phyloP scores from a whole-genome alignment of 1,140 invertebrate species.

The Lithobius niger region DNA sequence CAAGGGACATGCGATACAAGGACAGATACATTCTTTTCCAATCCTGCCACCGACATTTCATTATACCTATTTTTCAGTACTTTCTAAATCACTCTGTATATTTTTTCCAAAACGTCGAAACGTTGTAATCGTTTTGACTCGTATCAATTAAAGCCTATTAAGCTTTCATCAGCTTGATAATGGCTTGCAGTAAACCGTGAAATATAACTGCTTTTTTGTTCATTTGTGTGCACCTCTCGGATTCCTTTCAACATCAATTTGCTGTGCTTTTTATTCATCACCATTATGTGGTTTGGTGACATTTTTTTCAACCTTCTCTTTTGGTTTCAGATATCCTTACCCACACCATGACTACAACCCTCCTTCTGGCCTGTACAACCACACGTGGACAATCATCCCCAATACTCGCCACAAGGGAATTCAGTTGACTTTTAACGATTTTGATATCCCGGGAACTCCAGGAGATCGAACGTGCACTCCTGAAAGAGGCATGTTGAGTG shows the following conservation, averaged over 20 bases:
- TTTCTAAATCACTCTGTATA: too few relatives aligned
- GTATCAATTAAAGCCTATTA: not conserved
- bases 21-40: too few relatives aligned
- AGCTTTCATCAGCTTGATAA: not conserved
- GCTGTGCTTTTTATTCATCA: not conserved
- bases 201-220: not conserved
- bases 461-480: conserved; percentile 18
- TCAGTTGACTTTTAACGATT: conserved; percentile 22
- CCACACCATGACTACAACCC: conserved; percentile 18
- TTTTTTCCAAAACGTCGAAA: too few relatives aligned
- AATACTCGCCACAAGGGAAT: conserved; percentile 11
- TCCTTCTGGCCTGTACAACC: conserved; percentile 10
- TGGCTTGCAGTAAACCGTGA: not conserved
- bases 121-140: too few relatives aligned
- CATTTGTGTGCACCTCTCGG: not conserved
- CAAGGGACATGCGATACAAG: too few relatives aligned
- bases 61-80: too few relatives aligned
- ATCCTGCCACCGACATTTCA: too few relatives aligned
- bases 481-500: conserved; percentile 15
- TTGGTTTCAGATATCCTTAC: conserved; percentile 20
- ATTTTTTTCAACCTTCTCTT: not conserved
- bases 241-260: not conserved
- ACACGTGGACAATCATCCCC: conserved; percentile 17
- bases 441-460: conserved; percentile 19
- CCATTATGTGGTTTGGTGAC: not conserved